These are phyloP conservation scores for Octonoba sinensis DNA, from an alignment of 2,888 invertebrate species.

Conservation along the genomic window DNA sequence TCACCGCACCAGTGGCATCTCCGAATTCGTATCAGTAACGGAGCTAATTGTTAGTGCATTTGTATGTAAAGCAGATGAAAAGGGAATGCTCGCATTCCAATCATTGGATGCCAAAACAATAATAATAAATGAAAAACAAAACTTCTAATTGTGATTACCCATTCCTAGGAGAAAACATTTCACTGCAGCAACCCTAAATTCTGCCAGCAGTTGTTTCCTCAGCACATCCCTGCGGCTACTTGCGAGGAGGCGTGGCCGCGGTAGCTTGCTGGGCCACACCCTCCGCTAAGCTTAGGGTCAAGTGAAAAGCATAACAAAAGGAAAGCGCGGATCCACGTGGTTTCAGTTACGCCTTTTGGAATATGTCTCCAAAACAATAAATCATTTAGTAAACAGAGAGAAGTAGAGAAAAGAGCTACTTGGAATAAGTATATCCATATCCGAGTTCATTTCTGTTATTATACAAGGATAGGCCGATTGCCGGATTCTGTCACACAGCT, in stretches of 20 bases:
- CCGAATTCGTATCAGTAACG: too few relatives aligned
- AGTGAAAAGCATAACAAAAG: constrained; percentile 44
- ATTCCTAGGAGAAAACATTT: too few relatives aligned
- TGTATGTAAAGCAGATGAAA: too few relatives aligned
- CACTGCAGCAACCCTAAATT: constrained; percentile 29
- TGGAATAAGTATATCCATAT: constrained; percentile 19
- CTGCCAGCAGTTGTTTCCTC: background rate
- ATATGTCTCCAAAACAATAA: constrained; percentile 58
- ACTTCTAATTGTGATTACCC: too few relatives aligned
- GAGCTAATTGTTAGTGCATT: too few relatives aligned
- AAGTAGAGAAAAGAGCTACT: constrained; percentile 34
- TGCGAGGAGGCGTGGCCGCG: constrained; percentile 45
- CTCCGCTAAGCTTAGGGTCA: constrained; percentile 48
- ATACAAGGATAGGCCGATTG: background rate
- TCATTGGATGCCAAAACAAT: too few relatives aligned
- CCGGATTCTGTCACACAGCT: constrained; percentile 1
- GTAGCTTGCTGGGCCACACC: constrained; percentile 54
- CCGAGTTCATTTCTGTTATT: constrained; percentile 16
- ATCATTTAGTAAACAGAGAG: constrained; percentile 41
- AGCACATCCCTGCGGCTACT: constrained; percentile 25
- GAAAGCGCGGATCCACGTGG: constrained; percentile 46
- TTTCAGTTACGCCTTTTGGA: constrained; percentile 48
- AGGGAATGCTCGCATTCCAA: too few relatives aligned
- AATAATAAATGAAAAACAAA: too few relatives aligned
- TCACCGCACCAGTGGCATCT: too few relatives aligned